These are phyloP conservation scores for Limnephilus marmoratus DNA, from an alignment of 2,888 invertebrate species.

Conservation along the genomic window DNA sequence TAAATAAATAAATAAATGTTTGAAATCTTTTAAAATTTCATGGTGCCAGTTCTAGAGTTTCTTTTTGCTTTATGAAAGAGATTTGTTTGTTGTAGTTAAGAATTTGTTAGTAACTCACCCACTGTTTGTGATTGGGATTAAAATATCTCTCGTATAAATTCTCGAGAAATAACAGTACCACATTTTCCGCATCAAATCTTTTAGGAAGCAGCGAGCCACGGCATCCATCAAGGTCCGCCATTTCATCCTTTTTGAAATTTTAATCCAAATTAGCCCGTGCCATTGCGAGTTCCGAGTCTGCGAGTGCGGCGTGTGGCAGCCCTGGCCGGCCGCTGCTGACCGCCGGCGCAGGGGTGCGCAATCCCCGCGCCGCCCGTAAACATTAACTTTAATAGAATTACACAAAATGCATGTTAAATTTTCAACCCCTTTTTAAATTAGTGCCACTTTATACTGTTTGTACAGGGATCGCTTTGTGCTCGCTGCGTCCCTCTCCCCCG, in stretches of 20 bases:
- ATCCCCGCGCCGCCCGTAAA: constrained; percentile 50
- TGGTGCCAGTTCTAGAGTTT: background rate
- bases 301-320: background rate
- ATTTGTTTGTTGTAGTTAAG: background rate
- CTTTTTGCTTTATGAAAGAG: background rate
- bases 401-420: constrained; percentile 65
- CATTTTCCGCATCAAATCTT: background rate
- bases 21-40: background rate
- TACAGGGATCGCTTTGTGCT: constrained; percentile 22
- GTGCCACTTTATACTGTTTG: constrained; percentile 60
- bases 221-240: constrained; percentile 42
- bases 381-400: constrained; percentile 66
- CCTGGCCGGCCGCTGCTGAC: constrained; percentile 7
- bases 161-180: background rate
- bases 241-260: constrained; percentile 43
- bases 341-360: constrained; percentile 37
- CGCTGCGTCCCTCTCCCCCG: background rate
- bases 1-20: too few species aligned
- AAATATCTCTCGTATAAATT: background rate
- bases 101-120: background rate
- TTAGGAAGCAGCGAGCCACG: background rate
- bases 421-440: constrained; percentile 64
- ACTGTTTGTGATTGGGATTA: background rate
- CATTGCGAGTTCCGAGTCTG: background rate
- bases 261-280: constrained; percentile 41